Base-by-base conservation (phyloP, 2,797 vertebrate species). In the Leuciscus waleckii region DNA sequence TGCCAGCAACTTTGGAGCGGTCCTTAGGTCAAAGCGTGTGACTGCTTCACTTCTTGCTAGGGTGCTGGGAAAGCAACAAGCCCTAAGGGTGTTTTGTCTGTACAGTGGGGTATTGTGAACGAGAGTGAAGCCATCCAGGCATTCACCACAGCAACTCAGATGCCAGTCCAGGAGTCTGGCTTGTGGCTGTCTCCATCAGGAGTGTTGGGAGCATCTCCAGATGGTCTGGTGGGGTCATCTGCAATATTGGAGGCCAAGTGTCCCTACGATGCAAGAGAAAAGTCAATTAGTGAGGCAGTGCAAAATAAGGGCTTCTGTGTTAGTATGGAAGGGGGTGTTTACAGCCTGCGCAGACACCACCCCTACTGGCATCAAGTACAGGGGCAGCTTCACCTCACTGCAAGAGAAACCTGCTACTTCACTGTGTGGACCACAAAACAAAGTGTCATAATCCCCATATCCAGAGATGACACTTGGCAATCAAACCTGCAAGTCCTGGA, bases 341-440 rank as follows among this genome's bases (percentile, higher is more conserved):
- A 81, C 43, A 46, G 19, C 65, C 65, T 81, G 29, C 65, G 51
- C 39, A 70, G 61, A 58, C 61, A 32, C 37, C 81, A 83, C 17
- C 54, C 70, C 21, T 83, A 75, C 70, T 83, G 81, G 81, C 70
- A 83, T 41, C 70, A 83, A 41, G 39, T 83, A n/a, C 81, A 83
- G 39, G 81, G 69, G 2, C 81, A 83, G 81, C 69, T 83, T 7
- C 37, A 83, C 54, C 39, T 83, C 10, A 43, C 49, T 43, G 56
- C 2, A 8, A 23, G 51, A 39, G 54, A 83, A 7, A n/a, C 61
- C 9, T 83, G 81, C 37, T 83, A 29, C 32, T 83, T 83, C 26
- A 58, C 46, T 16, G 39, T 83, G 23, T 73, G 81, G 69, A 83
- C 69, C 43, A 73, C 81, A 9, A 83, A 83, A 70, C 35, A 83